Conservation (phyloP, 2,113 vertebrate genomes). For the Nanorana parkeri region DNA sequence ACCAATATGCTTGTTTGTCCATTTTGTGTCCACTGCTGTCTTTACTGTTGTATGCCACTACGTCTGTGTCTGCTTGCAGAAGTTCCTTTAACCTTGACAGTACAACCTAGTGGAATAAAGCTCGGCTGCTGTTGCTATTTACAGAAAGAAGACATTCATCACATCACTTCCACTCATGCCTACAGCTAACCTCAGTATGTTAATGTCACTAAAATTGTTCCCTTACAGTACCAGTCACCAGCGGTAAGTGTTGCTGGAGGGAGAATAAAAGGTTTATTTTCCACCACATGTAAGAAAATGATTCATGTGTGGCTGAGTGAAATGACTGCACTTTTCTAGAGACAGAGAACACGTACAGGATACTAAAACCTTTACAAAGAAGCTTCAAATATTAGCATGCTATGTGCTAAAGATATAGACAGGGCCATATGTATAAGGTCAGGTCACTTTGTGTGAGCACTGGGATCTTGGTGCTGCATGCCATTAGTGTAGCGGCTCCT, state of each 20-base stretch:
- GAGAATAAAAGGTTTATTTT: background rate
- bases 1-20: no score
- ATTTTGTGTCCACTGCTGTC: no score
- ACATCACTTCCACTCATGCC: background rate
- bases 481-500: no score
- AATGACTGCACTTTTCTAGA: no score
- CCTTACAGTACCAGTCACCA: conserved; percentile 31
- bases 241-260: background rate
- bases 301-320: background rate
- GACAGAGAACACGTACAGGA: background rate
- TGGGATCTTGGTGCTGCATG: no score
- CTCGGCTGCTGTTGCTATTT: background rate
- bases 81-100: no score
- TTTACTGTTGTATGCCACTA: no score
- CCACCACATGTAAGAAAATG: conserved; percentile 29
- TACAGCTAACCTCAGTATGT: conserved; percentile 5
- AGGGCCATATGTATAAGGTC: background rate
- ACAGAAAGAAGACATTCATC: background rate
- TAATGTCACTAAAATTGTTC: conserved; percentile 3
- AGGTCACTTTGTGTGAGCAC: background rate
- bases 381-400: background rate
- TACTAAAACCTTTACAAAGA: background rate
- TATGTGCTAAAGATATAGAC: background rate
- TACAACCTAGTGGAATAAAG: no score
- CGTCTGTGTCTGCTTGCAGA: no score